These are phyloP conservation scores for Diarsia mendica DNA, from an alignment of 2,888 invertebrate species.

Conservation along the genomic window DNA sequence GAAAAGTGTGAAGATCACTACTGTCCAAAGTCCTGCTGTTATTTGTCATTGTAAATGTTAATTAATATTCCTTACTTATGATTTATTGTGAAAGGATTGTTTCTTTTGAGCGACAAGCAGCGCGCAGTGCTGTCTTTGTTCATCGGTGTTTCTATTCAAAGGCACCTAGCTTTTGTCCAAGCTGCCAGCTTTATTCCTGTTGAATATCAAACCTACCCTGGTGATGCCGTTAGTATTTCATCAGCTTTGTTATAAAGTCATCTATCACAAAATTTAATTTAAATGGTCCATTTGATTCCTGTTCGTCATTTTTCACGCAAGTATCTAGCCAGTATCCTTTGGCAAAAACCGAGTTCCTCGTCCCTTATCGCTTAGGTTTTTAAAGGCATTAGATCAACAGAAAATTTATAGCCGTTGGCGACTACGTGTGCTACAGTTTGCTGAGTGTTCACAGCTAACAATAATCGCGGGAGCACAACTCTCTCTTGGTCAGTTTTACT, in stretches of 20 bases:
- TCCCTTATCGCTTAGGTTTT: neutral
- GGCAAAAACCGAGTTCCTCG: neutral
- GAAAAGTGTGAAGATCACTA: too few relatives aligned
- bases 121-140: slow-evolving; percentile 14
- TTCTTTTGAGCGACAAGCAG: neutral
- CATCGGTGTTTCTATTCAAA: slow-evolving; percentile 4
- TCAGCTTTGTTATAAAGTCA: slow-evolving; percentile 13
- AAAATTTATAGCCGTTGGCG: neutral
- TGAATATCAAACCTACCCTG: slow-evolving; percentile 10
- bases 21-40: too few relatives aligned
- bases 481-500: neutral
- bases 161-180: slow-evolving; percentile 3
- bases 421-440: neutral
- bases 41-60: too few relatives aligned
- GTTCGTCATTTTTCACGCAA: neutral
- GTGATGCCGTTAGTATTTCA: neutral
- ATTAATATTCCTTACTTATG: neutral
- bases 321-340: neutral
- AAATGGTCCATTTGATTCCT: neutral
- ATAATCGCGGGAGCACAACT: neutral
- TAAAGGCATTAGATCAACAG: neutral
- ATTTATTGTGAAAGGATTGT: neutral
- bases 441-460: neutral
- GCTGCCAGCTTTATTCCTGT: neutral
- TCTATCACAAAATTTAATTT: neutral